phyloP scores from a whole-genome alignment of 30 jellyfish, hydroid and myxozoan genomes.

The Cassiopea xamachana region DNA sequence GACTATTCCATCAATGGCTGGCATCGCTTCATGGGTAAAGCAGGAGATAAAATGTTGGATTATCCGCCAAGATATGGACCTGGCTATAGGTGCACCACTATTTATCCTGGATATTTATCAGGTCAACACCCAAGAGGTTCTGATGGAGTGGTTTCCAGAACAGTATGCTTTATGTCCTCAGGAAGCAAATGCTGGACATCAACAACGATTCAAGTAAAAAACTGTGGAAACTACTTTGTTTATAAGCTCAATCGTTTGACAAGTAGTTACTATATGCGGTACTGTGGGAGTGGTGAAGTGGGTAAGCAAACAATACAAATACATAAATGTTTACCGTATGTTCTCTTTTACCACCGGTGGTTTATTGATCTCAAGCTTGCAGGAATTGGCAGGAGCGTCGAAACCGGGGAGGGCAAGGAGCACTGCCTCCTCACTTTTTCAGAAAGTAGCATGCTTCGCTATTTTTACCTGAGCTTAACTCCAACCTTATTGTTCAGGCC shows the following conservation, averaged over 20 bases:
- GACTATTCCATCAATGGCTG: not conserved
- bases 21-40: conserved; percentile 17
- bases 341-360: no score
- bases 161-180: not conserved
- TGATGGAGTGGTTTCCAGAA: not conserved
- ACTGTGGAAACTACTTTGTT: conserved; percentile 15
- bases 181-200: not conserved
- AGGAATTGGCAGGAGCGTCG: no score
- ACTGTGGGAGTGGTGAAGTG: conserved; percentile 8
- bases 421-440: no score
- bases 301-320: not conserved
- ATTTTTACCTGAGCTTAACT: no score
- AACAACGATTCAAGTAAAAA: not conserved
- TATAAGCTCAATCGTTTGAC: not conserved
- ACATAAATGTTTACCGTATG: not conserved
- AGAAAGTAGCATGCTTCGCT: no score
- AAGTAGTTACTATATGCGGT: not conserved
- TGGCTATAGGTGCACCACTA: not conserved
- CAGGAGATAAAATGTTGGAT: not conserved
- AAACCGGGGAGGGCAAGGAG: no score
- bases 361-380: no score
- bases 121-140: conserved; percentile 14
- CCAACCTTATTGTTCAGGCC: no score
- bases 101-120: not conserved
- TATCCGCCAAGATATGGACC: not conserved